Evolutionary conservation across 2,888 invertebrate genomes (phyloP).

Genomic region (Exephanes ischioxanthus): DNA sequence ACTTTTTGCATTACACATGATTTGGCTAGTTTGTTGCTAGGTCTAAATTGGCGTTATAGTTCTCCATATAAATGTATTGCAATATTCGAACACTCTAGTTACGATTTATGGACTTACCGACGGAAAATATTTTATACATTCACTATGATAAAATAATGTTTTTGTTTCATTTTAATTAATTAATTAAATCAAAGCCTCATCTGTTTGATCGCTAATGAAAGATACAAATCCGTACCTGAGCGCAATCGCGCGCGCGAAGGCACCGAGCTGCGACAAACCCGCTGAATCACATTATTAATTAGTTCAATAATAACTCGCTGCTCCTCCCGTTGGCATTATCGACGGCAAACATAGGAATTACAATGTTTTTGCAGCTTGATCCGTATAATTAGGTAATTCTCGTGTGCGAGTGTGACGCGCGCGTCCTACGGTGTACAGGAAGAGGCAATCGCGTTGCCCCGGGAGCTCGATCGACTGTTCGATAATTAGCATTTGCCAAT

Average conservation of each 20-base stretch:
- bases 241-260: not conserved
- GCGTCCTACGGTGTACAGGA: not conserved
- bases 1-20: too few relatives aligned
- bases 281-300: slow-evolving; percentile 33
- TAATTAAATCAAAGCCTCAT: not conserved
- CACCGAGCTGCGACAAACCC: not conserved
- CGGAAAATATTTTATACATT: not conserved
- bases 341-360: slow-evolving; percentile 7
- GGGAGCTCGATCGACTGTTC: slow-evolving; percentile 40
- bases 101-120: not conserved
- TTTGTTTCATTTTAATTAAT: not conserved
- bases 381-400: slow-evolving; percentile 38
- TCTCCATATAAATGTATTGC: too few relatives aligned
- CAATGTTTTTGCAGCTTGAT: slow-evolving; percentile 26
- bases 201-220: slow-evolving; percentile 6
- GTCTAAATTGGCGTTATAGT: too few relatives aligned
- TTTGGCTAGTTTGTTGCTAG: too few relatives aligned
- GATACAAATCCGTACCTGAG: not conserved
- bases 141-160: not conserved
- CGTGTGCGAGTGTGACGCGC: slow-evolving; percentile 2
- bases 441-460: slow-evolving; percentile 7
- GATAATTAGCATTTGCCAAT: slow-evolving; percentile 64
- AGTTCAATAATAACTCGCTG: slow-evolving; percentile 7
- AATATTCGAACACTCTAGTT: too few relatives aligned
- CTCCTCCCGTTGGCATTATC: not conserved